These are phyloP conservation scores for Syritta pipiens DNA, from an alignment of 2,888 invertebrate genomes.

Conservation along the genomic window DNA sequence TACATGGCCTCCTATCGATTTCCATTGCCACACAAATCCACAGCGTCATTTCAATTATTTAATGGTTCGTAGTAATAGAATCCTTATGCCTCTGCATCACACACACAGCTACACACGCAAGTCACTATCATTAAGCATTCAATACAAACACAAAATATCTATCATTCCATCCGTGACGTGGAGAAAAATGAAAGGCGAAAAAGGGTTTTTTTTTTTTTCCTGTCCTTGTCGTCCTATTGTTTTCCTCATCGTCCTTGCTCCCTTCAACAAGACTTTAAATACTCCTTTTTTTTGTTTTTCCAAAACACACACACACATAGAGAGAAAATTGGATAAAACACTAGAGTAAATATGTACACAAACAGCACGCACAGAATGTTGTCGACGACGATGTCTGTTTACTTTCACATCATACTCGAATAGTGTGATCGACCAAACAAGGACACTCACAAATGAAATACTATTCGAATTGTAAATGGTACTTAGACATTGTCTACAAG, in stretches of 20 bases:
- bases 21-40: conserved; percentile 33
- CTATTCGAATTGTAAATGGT: conserved; percentile 51
- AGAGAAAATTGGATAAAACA: conserved; percentile 34
- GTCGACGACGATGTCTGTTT: conserved; percentile 48
- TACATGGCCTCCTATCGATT: conserved; percentile 39
- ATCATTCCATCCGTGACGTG: conserved; percentile 51
- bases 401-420: conserved; percentile 56
- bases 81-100: conserved; percentile 25
- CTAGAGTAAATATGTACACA: conserved; percentile 9
- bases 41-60: conserved; percentile 53
- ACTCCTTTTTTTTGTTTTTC: conserved; percentile 6
- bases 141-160: conserved; percentile 58
- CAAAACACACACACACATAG: no score
- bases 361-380: conserved; percentile 23
- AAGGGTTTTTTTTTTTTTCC: conserved; percentile 7
- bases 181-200: conserved; percentile 42
- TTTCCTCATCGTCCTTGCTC: neutral
- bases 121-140: conserved; percentile 49
- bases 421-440: conserved; percentile 53
- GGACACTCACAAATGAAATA: conserved; percentile 33
- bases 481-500: neutral
- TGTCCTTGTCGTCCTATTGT: conserved; percentile 29
- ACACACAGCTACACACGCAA: neutral
- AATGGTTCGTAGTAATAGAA: conserved; percentile 50
- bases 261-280: conserved; percentile 38